phyloP scores from a whole-genome alignment of 1,140 invertebrate genomes.

The Cyclargus thomasi region DNA sequence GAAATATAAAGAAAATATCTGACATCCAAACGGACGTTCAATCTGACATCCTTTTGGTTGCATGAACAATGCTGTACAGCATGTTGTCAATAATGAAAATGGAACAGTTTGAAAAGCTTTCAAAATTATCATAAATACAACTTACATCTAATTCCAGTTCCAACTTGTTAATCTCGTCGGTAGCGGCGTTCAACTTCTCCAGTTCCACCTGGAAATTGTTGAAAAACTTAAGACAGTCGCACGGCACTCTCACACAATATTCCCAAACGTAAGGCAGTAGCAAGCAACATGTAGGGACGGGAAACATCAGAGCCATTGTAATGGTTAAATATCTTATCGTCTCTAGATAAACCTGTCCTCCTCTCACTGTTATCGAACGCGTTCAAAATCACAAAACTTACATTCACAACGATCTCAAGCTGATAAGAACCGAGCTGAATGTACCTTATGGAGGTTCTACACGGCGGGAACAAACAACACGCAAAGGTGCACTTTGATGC shows the following conservation, averaged over 20 bases:
- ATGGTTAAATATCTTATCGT: constrained; percentile 30
- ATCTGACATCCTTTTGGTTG: no score
- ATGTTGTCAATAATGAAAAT: no score
- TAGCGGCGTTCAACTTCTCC: constrained; percentile 95
- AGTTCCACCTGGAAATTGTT: constrained; percentile 87
- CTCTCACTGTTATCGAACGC: not conserved
- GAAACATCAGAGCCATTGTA: constrained; percentile 60
- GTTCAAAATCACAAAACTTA: not conserved
- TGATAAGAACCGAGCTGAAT: not conserved
- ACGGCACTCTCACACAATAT: constrained; percentile 44
- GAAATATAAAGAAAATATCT: no score
- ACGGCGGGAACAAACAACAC: no score
- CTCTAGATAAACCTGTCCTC: constrained; percentile 32
- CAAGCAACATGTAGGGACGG: constrained; percentile 69
- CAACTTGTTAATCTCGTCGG: constrained; percentile 95
- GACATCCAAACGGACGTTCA: no score
- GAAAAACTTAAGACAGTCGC: constrained; percentile 62
- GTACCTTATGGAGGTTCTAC: no score
- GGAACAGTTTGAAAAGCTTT: no score
- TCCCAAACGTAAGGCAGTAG: constrained; percentile 57
- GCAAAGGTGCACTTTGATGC: no score
- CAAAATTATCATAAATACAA: constrained; percentile 32
- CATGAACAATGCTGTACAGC: no score
- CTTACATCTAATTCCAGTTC: constrained; percentile 96
- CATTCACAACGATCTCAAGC: not conserved